These are phyloP conservation scores for Drosophila nebulosa DNA, from an alignment of 1,140 invertebrate genomes.

Conservation along the genomic window DNA sequence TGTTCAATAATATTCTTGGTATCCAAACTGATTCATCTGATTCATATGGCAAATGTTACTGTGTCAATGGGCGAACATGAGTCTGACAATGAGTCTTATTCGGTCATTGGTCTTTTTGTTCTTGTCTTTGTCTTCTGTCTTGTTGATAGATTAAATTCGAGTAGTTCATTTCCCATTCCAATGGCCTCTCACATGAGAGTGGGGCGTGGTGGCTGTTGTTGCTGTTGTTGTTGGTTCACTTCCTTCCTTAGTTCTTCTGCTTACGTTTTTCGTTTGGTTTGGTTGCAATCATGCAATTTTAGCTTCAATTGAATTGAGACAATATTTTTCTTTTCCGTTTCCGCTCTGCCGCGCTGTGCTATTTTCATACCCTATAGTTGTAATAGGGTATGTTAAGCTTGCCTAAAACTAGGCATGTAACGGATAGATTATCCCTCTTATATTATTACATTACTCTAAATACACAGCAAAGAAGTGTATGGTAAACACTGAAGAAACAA, in stretches of 20 bases:
- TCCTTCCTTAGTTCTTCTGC: constrained; percentile 2
- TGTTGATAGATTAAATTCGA: constrained; percentile 50
- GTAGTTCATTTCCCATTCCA: constrained; percentile 41
- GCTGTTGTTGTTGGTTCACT: constrained; percentile 8
- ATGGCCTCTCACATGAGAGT: neutral
- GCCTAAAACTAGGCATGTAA: too few species aligned
- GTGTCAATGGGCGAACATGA: neutral
- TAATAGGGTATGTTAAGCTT: neutral
- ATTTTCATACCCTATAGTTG: constrained; percentile 16
- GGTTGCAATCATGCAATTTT: constrained; percentile 64
- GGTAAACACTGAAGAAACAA: too few species aligned
- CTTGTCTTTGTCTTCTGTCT: constrained; percentile 15
- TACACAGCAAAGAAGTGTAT: too few species aligned
- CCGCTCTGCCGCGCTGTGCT: constrained; percentile 63
- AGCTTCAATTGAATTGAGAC: constrained; percentile 71
- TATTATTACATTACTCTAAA: too few species aligned
- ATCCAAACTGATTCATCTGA: neutral
- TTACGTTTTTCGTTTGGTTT: constrained; percentile 32
- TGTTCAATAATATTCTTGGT: too few species aligned
- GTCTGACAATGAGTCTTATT: neutral
- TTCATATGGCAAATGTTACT: neutral
- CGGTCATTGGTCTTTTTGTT: neutral
- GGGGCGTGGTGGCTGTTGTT: neutral
- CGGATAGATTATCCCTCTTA: too few species aligned
- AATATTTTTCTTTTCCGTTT: constrained; percentile 74